These are phyloP conservation scores for Muschampia staudingeri DNA, from an alignment of 2,888 invertebrate species.

Conservation along the genomic window DNA sequence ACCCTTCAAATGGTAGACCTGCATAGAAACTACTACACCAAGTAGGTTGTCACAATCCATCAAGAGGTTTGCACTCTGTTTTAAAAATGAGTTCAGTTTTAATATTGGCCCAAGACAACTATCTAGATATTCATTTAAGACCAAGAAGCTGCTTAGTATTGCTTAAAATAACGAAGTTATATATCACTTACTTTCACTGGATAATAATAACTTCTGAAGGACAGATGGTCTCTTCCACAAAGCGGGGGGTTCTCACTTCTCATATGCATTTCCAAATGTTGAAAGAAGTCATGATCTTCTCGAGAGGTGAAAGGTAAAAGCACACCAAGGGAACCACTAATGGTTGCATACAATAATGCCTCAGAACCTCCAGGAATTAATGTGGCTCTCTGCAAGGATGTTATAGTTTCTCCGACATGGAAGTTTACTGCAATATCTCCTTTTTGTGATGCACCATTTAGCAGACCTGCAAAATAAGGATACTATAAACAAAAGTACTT, in stretches of 20 bases:
- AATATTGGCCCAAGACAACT: too few species aligned
- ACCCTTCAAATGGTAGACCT: too few species aligned
- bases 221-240: slow-evolving; percentile 99
- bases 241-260: slow-evolving; percentile 98
- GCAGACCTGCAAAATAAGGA: slow-evolving; percentile 92
- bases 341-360: slow-evolving; percentile 98
- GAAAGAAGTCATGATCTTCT: slow-evolving; percentile 99
- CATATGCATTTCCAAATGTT: slow-evolving; percentile 99
- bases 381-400: slow-evolving; percentile 98
- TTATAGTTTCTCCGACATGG: slow-evolving; percentile 98
- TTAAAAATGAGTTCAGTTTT: too few species aligned
- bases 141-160: too few species aligned
- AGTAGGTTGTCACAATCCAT: too few species aligned
- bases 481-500: not conserved
- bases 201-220: slow-evolving; percentile 99
- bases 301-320: slow-evolving; percentile 98
- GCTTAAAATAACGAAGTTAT: not conserved
- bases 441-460: slow-evolving; percentile 99
- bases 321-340: slow-evolving; percentile 98
- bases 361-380: slow-evolving; percentile 99
- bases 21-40: too few species aligned
- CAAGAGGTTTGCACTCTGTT: too few species aligned
- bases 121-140: too few species aligned
- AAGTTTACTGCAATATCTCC: slow-evolving; percentile 98
- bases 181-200: slow-evolving; percentile 95